Evolutionary conservation across 2,888 invertebrate genomes (phyloP), one percentile per base, ranked within the genome.

Genomic region (Hirtodrosophila histrioides): DNA sequence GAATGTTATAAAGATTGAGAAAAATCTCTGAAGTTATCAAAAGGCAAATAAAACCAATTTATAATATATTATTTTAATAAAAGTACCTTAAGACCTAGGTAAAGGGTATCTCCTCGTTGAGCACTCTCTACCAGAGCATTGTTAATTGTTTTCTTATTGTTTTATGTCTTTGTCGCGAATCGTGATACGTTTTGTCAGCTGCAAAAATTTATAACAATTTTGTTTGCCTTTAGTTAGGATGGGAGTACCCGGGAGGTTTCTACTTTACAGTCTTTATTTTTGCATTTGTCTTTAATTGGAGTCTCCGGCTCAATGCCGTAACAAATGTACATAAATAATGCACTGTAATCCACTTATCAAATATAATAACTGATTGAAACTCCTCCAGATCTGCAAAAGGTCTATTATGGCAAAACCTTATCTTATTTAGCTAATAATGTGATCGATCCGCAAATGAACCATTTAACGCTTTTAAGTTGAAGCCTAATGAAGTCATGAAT

Each of bases 181-280:
- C 8, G 23, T 40, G 50, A 63, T 45, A 53, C 39, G 41, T 75
- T 74, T 74, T 75, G 58, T 51, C 61, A 73, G 75, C 66, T 72
- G 72, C 64, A 45, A 51, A 51, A 74, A 72, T 64, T 46, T 69
- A 11, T 49, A 55, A 39, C 69, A 45, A 35, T 65, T 65, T 53
- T 65, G 60, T 69, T 74, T 69, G 53, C 40, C 51, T 45, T 43
- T 23, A 17, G 1, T 17, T 17, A 27, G 24, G 24, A 12, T 12
- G 37, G 17, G 44, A 9, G 41, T 43, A 31, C 31, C 27, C 57
- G 36, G 50, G 17, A 51, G 43, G 12, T 12, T 24, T 17, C n/a
- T 8, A 4, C 9, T 48, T 17, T 24, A 17, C 7, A 5, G 11
- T 48, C 54, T 45, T 54, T 53, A 31, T 31, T 31, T 31, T 6